Conservation (phyloP, 2,113 vertebrate species). For the Spea bombifrons region DNA sequence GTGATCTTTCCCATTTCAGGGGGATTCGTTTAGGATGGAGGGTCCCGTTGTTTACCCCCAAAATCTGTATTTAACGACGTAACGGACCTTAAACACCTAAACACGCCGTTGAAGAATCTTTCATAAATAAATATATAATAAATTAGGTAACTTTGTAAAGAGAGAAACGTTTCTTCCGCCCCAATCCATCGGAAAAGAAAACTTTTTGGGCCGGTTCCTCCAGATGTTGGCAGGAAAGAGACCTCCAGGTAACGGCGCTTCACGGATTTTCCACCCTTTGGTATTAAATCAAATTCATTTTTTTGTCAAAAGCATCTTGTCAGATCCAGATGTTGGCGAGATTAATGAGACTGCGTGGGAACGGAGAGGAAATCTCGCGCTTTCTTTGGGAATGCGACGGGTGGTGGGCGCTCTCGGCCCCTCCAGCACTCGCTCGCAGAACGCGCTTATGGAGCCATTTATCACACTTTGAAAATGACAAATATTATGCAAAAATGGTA, state of each 20-base stretch:
- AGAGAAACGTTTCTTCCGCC: no score
- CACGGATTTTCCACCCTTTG: slow-evolving; percentile 25
- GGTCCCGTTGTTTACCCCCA: no score
- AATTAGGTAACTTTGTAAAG: no score
- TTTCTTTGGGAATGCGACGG: slow-evolving; percentile 22
- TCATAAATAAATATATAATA: no score
- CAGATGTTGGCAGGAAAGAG: slow-evolving; percentile 28
- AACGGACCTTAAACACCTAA: no score
- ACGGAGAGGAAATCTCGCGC: slow-evolving; percentile 13
- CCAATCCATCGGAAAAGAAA: not conserved
- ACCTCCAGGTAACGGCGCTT: slow-evolving; percentile 30
- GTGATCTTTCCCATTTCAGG: slow-evolving; percentile 43
- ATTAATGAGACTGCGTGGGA: slow-evolving; percentile 25
- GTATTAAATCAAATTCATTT: slow-evolving; percentile 28
- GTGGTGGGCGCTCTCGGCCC: not conserved
- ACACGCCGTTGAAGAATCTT: no score
- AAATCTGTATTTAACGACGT: no score
- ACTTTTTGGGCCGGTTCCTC: not conserved
- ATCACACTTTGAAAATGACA: slow-evolving; percentile 6
- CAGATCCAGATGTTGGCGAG: slow-evolving; percentile 31
- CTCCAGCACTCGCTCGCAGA: not conserved
- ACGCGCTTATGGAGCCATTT: slow-evolving; percentile 16
- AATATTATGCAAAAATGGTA: slow-evolving; percentile 19
- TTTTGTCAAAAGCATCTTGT: slow-evolving; percentile 27
- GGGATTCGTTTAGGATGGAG: no score